A percentile compares a stretch with the other conserved stretches of the same genome.
These are phyloP conservation scores for Corythornis cristatus DNA, from an alignment of 2,113 vertebrate genomes.

Conservation along the genomic window DNA sequence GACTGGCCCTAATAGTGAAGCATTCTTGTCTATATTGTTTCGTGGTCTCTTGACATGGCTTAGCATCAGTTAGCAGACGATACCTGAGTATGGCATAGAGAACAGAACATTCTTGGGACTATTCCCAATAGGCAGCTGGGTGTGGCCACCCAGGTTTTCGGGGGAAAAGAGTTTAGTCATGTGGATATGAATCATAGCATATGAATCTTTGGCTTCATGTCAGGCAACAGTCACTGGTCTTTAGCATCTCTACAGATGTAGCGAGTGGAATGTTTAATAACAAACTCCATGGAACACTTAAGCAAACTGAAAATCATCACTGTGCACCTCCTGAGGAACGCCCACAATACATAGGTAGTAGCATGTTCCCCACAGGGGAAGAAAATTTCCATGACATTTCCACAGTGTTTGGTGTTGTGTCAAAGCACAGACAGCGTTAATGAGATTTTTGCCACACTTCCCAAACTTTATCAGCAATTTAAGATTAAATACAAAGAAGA, in stretches of 20 bases:
- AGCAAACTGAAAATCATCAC: background rate
- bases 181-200: slow-evolving; percentile 2
- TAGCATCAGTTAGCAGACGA: background rate
- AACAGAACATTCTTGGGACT: slow-evolving; percentile 5
- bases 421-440: background rate
- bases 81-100: background rate
- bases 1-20: background rate
- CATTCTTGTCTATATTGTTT: background rate
- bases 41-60: background rate
- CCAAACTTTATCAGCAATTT: background rate
- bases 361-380: background rate
- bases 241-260: background rate
- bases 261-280: background rate
- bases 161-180: background rate
- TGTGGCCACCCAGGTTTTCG: slow-evolving; percentile 7
- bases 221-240: background rate
- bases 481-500: background rate
- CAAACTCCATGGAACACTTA: background rate
- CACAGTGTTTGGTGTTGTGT: background rate
- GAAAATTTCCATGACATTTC: background rate
- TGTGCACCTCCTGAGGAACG: background rate
- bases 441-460: background rate
- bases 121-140: slow-evolving; percentile 37
- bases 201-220: background rate
- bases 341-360: background rate